Base-by-base conservation (phyloP, 2,113 vertebrate species). In the Chaetorhynchus papuensis region DNA sequence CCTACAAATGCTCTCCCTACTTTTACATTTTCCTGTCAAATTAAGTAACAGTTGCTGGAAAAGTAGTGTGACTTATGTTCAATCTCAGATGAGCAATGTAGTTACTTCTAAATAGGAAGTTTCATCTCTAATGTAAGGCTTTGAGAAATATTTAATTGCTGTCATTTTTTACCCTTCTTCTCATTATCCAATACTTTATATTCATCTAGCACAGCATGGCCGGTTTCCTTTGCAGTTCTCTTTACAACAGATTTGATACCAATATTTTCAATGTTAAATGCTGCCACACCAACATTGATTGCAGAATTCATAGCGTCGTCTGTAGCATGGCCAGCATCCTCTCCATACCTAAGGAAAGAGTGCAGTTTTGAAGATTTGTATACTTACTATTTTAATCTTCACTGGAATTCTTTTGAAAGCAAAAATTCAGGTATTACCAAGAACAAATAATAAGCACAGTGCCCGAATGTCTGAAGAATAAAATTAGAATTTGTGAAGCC, bases 231-330 rank as follows among this genome's bases (percentile, higher is more conserved):
- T 57, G 99, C 99, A 21, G 99, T 99, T 97, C 92, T 99, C 96
- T 99, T 99, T 94, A 99, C 99, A 80, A 99, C 97, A 30, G 99
- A 99, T 97, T 99, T 99, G 97, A 99, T 97, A 63, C 99, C 99
- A 63, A 99, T 98, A 97, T 99, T 98, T 92, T 99, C 98, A 39
- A 99, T 99, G 93, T 99, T 99, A 98, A 99, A 99, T 49, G 99
- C 99, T 42, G 99, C 98, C 91, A 99, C 57, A 13, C 99, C 99
- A 59, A 99, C 97, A 61, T 99, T 99, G 96, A 99, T 98, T 86
- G 99, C 99, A 66, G 99, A 99, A 96, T 99, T 99, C 95, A 99
- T 92, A 2, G 99, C 99, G 0, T 98, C 86, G 75, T 99, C 98
- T 10, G 99, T 99, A 87, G 99, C 99, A 61, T 98, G 98, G 70